Percentiles rank a stretch among this genome's conserved stretches.
Evolutionary conservation across 2,797 vertebrate species (phyloP).

Genomic region (Nasua narica): DNA sequence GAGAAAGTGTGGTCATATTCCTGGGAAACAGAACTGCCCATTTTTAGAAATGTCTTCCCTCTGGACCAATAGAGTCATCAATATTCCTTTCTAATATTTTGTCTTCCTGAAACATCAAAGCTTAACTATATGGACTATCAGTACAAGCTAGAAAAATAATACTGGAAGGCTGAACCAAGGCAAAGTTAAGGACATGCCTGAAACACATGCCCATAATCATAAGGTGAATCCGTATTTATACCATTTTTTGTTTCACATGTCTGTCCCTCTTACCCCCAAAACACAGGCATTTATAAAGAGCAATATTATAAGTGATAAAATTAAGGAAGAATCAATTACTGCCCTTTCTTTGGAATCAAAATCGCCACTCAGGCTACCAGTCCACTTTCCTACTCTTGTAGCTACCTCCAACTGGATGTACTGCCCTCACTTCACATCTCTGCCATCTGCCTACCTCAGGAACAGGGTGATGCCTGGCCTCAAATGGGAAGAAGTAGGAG

Average conservation of each 20-base stretch:
- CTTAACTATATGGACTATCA: background rate
- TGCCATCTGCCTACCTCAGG: background rate
- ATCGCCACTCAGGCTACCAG: background rate
- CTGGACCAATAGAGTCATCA: background rate
- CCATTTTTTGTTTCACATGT: background rate
- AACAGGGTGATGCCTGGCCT: background rate
- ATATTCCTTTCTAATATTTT: background rate
- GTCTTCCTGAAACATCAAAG: background rate
- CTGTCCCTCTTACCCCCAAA: background rate
- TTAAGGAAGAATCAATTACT: background rate
- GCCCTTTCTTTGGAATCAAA: background rate
- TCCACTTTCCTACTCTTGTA: background rate
- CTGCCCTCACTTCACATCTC: background rate
- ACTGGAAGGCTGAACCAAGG: background rate
- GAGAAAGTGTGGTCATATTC: background rate
- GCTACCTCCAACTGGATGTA: too few relatives aligned
- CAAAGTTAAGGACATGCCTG: background rate
- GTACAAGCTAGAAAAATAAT: background rate
- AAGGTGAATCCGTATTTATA: background rate
- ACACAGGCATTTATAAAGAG: background rate
- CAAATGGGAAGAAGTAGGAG: background rate
- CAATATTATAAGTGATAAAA: background rate
- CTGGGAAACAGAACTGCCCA: background rate
- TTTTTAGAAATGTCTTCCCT: background rate
- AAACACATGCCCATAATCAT: background rate